Conservation (phyloP, 2,888 invertebrate genomes). For the Cetonia aurata region DNA sequence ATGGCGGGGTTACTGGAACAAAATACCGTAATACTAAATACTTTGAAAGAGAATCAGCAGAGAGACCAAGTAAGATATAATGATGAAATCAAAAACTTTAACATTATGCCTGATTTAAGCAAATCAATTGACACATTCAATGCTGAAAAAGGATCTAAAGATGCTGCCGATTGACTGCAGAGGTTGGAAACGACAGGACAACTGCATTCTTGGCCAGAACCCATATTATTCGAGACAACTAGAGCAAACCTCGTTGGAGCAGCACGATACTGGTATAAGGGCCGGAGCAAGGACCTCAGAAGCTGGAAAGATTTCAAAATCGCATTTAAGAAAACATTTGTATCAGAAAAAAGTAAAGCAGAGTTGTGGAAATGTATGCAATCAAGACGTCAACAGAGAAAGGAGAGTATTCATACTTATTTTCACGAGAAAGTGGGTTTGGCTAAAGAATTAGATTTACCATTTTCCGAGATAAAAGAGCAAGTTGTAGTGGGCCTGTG, state of each 20-base stretch:
- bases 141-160: constrained; percentile 16
- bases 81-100: neutral
- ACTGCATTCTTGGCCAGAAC: constrained; percentile 36
- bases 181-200: constrained; percentile 3
- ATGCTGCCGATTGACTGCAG: constrained; percentile 35
- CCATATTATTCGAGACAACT: constrained; percentile 38
- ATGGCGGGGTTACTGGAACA: too few relatives aligned
- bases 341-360: constrained; percentile 12
- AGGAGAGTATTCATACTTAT: constrained; percentile 13
- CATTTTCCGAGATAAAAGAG: constrained; percentile 35
- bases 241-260: constrained; percentile 39
- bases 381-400: constrained; percentile 19
- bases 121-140: constrained; percentile 26
- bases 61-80: too few relatives aligned
- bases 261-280: constrained; percentile 36
- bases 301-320: constrained; percentile 31
- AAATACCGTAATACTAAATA: too few relatives aligned
- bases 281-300: constrained; percentile 1
- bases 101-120: constrained; percentile 18
- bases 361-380: constrained; percentile 25
- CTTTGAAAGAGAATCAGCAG: too few relatives aligned
- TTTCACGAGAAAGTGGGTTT: constrained; percentile 25
- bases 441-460: constrained; percentile 18
- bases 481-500: constrained; percentile 31
- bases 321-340: constrained; percentile 34